Percentiles rank a stretch among this genome's conserved stretches.
These are phyloP conservation scores for Bradypus variegatus DNA, from an alignment of 2,797 vertebrate genomes.

Conservation along the genomic window DNA sequence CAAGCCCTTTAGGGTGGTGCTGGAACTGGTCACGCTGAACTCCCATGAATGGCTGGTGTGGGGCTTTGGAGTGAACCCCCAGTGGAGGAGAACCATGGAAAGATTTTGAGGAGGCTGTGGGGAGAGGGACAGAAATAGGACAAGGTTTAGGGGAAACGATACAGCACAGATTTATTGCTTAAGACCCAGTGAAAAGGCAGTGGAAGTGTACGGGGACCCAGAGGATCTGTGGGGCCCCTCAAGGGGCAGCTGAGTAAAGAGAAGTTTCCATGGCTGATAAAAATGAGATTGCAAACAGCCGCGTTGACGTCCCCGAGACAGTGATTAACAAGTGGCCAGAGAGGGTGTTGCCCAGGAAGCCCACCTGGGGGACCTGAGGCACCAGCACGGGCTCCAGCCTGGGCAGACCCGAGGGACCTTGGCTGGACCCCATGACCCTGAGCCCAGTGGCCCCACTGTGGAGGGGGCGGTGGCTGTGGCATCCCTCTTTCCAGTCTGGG, in stretches of 20 bases:
- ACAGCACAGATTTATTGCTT: neutral
- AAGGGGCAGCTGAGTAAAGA: neutral
- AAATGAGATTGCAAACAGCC: neutral
- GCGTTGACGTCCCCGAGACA: neutral
- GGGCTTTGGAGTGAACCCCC: neutral
- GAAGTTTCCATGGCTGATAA: neutral
- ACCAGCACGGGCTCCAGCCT: neutral
- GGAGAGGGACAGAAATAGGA: neutral
- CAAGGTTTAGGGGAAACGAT: neutral
- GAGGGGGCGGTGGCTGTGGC: neutral
- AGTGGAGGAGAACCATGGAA: neutral
- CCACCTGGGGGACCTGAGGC: too few species aligned
- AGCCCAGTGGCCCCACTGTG: neutral
- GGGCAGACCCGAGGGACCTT: too few species aligned
- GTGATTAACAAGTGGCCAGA: neutral
- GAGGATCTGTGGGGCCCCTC: neutral
- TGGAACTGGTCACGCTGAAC: neutral
- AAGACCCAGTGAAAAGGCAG: neutral
- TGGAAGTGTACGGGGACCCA: too few species aligned
- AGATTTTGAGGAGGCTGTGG: neutral
- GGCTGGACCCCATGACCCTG: neutral
- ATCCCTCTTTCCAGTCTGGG: neutral
- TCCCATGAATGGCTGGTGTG: neutral
- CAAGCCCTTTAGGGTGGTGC: neutral
- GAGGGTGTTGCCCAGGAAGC: neutral